A percentile compares a stretch with the other conserved stretches of the same genome.
These are phyloP conservation scores for Acanthococcus lagerstroemiae DNA, from an alignment of 2,888 invertebrate species.

Conservation along the genomic window DNA sequence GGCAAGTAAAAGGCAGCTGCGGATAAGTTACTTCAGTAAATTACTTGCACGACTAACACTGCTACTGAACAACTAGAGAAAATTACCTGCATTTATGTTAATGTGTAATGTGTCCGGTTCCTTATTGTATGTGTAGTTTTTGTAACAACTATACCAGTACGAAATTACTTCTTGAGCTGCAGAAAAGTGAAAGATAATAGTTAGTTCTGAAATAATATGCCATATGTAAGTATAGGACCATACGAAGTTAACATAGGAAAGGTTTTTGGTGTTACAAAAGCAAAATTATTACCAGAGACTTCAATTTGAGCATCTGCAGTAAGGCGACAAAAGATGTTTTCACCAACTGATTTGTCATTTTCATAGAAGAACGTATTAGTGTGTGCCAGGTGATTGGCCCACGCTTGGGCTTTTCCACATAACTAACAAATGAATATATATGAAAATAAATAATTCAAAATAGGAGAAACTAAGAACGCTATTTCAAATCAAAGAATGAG, in stretches of 20 bases:
- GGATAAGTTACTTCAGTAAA: too few species aligned
- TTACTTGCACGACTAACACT: too few species aligned
- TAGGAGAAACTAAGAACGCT: neutral
- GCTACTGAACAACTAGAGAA: neutral
- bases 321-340: constrained; percentile 67
- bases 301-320: constrained; percentile 57
- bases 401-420: constrained; percentile 71
- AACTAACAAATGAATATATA: constrained; percentile 46
- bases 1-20: too few species aligned
- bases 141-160: constrained; percentile 70
- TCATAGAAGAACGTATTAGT: constrained; percentile 65
- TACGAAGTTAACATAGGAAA: neutral
- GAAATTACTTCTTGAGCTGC: constrained; percentile 66
- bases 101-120: constrained; percentile 62
- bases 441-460: too few species aligned
- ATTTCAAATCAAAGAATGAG: too few species aligned
- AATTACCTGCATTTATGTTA: constrained; percentile 66
- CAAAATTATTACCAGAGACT: constrained; percentile 49
- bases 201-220: constrained; percentile 6
- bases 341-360: constrained; percentile 65
- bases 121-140: constrained; percentile 63
- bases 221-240: too few species aligned
- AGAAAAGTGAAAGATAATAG: constrained; percentile 1
- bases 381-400: constrained; percentile 78
- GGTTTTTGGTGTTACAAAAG: neutral